These are phyloP conservation scores for Entelurus aequoreus DNA, from an alignment of 2,113 vertebrate species.

Conservation along the genomic window DNA sequence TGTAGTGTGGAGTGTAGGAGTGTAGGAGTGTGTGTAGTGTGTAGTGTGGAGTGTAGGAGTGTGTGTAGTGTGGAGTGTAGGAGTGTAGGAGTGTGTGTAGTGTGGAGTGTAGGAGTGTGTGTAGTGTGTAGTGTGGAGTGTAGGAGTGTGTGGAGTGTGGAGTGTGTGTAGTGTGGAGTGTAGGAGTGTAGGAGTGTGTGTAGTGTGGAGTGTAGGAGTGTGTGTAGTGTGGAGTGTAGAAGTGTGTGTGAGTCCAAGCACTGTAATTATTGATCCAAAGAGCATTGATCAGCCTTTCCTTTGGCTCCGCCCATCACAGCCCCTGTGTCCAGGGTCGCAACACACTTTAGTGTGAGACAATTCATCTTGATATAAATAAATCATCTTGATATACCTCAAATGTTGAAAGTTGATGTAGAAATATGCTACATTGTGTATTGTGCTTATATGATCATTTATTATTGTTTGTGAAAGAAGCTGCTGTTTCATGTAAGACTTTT, in stretches of 20 bases:
- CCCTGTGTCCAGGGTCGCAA: constrained; percentile 68
- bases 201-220: too few relatives aligned
- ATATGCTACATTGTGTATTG: constrained; percentile 52
- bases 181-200: too few relatives aligned
- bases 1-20: constrained; percentile 8
- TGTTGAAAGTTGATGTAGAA: constrained; percentile 94
- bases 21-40: constrained; percentile 14
- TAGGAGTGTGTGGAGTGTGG: constrained; percentile 37
- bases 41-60: too few relatives aligned
- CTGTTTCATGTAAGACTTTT: constrained; percentile 24
- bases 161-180: constrained; percentile 22
- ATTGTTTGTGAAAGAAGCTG: constrained; percentile 26
- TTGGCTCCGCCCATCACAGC: constrained; percentile 34
- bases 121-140: constrained; percentile 47
- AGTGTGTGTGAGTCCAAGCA: constrained; percentile 11
- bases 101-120: constrained; percentile 1
- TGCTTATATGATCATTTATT: constrained; percentile 36
- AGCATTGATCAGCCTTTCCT: constrained; percentile 14
- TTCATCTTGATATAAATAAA: constrained; percentile 99
- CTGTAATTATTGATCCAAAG: neutral
- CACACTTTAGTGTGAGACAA: constrained; percentile 88
- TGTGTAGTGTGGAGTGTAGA: too few relatives aligned
- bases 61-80: too few relatives aligned
- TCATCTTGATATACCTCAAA: constrained; percentile 99
- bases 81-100: too few relatives aligned